phyloP scores from a whole-genome alignment of 2,113 vertebrate species.

The Sphaerodactylus townsendi region DNA sequence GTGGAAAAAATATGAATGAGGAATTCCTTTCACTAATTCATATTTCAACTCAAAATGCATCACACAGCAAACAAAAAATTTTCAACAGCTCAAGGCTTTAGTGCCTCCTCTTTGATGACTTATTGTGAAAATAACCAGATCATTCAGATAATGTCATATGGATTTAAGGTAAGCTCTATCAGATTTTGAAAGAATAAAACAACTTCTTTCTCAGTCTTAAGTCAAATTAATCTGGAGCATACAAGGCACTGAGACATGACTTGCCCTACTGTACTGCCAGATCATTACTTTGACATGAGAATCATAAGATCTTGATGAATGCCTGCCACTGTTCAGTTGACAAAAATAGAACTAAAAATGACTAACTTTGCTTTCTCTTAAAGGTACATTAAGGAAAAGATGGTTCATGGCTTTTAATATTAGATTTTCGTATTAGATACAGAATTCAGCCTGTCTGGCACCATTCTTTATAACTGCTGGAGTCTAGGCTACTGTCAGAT shows the following conservation, averaged over 20 bases:
- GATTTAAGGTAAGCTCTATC: neutral
- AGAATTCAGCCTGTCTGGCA: slow-evolving; percentile 56
- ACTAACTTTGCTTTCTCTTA: slow-evolving; percentile 37
- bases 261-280: slow-evolving; percentile 40
- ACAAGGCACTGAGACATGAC: slow-evolving; percentile 34
- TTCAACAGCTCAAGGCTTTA: slow-evolving; percentile 9
- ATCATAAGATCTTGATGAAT: slow-evolving; percentile 52
- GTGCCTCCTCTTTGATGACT: slow-evolving; percentile 5
- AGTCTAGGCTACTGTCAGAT: slow-evolving; percentile 43
- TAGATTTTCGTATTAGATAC: slow-evolving; percentile 46
- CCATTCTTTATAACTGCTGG: slow-evolving; percentile 33
- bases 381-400: slow-evolving; percentile 51
- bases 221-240: slow-evolving; percentile 53
- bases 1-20: neutral
- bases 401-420: slow-evolving; percentile 51
- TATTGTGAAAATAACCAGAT: slow-evolving; percentile 30
- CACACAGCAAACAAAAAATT: slow-evolving; percentile 17
- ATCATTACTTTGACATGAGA: slow-evolving; percentile 52
- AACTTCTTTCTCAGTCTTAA: slow-evolving; percentile 40
- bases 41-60: slow-evolving; percentile 30
- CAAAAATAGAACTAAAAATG: slow-evolving; percentile 27
- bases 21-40: neutral
- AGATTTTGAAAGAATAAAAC: slow-evolving; percentile 30
- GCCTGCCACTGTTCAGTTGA: slow-evolving; percentile 38
- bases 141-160: slow-evolving; percentile 20